These are phyloP conservation scores for Aquatica leii DNA, from an alignment of 2,888 invertebrate species.

Conservation along the genomic window DNA sequence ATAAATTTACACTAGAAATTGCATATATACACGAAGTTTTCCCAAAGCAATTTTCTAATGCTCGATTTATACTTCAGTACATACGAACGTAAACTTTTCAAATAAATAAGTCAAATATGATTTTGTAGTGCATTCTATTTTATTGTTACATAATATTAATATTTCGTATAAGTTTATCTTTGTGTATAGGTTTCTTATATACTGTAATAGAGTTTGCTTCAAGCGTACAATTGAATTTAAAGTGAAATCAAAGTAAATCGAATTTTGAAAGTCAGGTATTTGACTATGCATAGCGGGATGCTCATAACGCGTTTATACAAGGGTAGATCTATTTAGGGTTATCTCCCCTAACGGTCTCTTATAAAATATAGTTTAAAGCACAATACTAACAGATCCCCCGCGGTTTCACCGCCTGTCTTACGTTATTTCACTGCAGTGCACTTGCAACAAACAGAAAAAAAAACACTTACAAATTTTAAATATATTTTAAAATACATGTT, in stretches of 20 bases:
- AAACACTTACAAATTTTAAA: slow-evolving; percentile 24
- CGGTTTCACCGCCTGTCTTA: slow-evolving; percentile 41
- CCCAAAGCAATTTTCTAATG: slow-evolving; percentile 22
- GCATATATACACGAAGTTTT: slow-evolving; percentile 13
- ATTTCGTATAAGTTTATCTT: no score
- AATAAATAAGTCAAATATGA: neutral
- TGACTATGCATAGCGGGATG: slow-evolving; percentile 50
- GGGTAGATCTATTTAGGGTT: slow-evolving; percentile 51
- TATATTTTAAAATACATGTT: slow-evolving; percentile 5
- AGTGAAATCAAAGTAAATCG: slow-evolving; percentile 48
- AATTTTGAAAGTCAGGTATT: slow-evolving; percentile 48
- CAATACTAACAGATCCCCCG: slow-evolving; percentile 45
- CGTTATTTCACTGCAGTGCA: slow-evolving; percentile 38
- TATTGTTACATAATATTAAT: no score
- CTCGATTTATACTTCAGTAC: neutral
- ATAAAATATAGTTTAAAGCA: slow-evolving; percentile 50
- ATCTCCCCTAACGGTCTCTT: slow-evolving; percentile 49
- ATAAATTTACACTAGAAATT: slow-evolving; percentile 24
- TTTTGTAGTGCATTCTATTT: neutral
- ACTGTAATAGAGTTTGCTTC: slow-evolving; percentile 15
- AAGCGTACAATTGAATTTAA: slow-evolving; percentile 43
- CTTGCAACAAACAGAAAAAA: slow-evolving; percentile 27
- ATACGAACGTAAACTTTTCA: neutral
- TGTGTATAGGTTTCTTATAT: no score
- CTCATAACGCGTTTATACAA: slow-evolving; percentile 53